Evolutionary conservation across 2,888 invertebrate species (phyloP), one percentile per base, ranked within the genome.

Genomic region (Leucozona laternaria): DNA sequence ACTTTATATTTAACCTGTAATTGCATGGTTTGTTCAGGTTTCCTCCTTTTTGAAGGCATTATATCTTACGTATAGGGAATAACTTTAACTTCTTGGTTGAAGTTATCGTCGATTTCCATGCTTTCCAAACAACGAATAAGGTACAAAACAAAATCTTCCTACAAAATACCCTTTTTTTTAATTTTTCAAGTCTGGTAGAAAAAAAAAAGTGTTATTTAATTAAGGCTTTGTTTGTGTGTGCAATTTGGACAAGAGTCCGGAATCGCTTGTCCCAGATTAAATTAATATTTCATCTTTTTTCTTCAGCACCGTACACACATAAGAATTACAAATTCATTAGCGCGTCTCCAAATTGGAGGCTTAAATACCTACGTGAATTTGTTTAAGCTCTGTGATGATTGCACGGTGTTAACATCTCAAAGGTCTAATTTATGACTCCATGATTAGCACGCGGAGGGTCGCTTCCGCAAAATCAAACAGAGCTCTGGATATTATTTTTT

Each of bases 321-420:
- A 58, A n/a, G 57, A 79, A 79, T 70, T 79, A 83, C 83, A 57
- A 83, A 83, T 79, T 83, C 79, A 83, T 83, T 83, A 79, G 79
- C 75, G 48, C 68, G 55, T 60, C 68, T 62, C 45, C 25, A 28
- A 78, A 55, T 31, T 73, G 62, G 20, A 48, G 40, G n/a, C 83
- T 75, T 79, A 17, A 22, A 13, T 48, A 70, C 60, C 34, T n/a
- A 75, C 70, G 62, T 73, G 45, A 62, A 64, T 83, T 83, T 83
- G 79, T 79, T 83, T 83, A 70, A 64, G 62, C 25, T 73, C 34
- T 60, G 66, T 43, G 70, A 64, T 83, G 83, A 83, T 83, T 79
- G 83, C 34, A 64, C n/a, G 57, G 60, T 79, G 79, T 83, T 79
- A 79, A 83, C 75, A 83, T 75, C 64, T 79, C 62, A 75, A 64